Evolutionary conservation across 2,797 vertebrate genomes (phyloP).

Genomic region (Oophaga sylvatica): DNA sequence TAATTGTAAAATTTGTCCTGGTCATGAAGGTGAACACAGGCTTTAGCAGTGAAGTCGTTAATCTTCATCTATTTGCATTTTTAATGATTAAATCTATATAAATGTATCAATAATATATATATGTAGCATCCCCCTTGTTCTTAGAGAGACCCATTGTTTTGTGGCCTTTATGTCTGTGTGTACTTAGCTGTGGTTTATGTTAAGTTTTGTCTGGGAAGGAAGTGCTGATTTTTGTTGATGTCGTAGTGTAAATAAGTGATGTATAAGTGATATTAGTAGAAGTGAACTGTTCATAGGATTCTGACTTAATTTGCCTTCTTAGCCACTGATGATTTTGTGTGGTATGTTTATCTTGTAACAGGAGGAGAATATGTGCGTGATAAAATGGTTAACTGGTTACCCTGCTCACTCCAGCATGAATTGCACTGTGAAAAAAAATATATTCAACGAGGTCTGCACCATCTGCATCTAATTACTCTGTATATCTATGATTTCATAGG

Average conservation of each 20-base stretch:
- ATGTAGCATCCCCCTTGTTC: not conserved
- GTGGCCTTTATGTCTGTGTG: conserved; percentile 27
- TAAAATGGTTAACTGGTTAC: conserved; percentile 24
- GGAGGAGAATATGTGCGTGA: not conserved
- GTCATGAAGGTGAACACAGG: too few relatives aligned
- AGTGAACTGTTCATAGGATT: conserved; percentile 26
- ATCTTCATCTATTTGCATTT: not conserved
- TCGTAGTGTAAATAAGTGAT: conserved; percentile 29
- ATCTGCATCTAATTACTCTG: conserved; percentile 39
- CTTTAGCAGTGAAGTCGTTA: too few relatives aligned
- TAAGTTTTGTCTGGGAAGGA: conserved; percentile 40
- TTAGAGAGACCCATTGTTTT: conserved; percentile 2
- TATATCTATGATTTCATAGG: conserved; percentile 45
- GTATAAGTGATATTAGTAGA: conserved; percentile 18
- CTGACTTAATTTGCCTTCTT: conserved; percentile 31
- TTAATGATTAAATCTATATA: not conserved
- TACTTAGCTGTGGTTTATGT: conserved; percentile 40
- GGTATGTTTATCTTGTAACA: conserved; percentile 27
- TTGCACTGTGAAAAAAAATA: not conserved
- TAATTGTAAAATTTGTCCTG: too few relatives aligned
- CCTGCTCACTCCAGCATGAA: not conserved
- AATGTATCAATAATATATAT: not conserved
- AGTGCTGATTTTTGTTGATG: conserved; percentile 35
- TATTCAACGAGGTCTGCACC: conserved; percentile 1
- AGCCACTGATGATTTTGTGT: conserved; percentile 19